These are phyloP conservation scores for Sialis fuliginosa DNA, from an alignment of 2,888 invertebrate genomes.

Conservation along the genomic window DNA sequence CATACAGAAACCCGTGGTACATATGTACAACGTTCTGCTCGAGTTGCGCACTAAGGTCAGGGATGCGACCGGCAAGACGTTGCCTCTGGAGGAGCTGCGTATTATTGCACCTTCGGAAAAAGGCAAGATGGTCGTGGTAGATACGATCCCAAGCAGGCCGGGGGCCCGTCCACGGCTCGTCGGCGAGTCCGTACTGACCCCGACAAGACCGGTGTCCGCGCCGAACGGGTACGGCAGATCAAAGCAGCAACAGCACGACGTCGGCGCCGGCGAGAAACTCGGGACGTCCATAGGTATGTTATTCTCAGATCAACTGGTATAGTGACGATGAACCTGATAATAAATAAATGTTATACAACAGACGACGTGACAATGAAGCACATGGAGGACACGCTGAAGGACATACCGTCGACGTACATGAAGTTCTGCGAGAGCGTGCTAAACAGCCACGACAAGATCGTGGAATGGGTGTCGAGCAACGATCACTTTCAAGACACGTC, in stretches of 20 bases:
- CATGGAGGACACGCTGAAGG: slow-evolving; percentile 19
- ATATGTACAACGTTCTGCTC: slow-evolving; percentile 19
- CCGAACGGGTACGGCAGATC: too few relatives aligned
- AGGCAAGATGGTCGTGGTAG: not conserved
- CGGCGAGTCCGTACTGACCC: not conserved
- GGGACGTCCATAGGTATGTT: too few relatives aligned
- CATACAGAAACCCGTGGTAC: slow-evolving; percentile 16
- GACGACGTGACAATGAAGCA: slow-evolving; percentile 8
- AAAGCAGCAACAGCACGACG: too few relatives aligned
- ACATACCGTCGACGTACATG: slow-evolving; percentile 18
- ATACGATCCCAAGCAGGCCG: not conserved
- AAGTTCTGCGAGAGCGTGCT: slow-evolving; percentile 19
- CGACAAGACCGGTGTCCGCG: not conserved
- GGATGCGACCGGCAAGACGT: slow-evolving; percentile 17
- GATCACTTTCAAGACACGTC: not conserved
- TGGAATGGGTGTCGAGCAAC: not conserved
- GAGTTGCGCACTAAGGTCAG: slow-evolving; percentile 20
- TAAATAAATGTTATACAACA: not conserved
- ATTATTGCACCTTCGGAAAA: not conserved
- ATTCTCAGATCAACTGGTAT: too few relatives aligned
- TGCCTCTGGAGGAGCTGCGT: slow-evolving; percentile 13
- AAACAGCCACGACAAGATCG: slow-evolving; percentile 3
- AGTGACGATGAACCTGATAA: too few relatives aligned
- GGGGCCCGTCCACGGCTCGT: not conserved
- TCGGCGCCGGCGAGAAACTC: too few relatives aligned